Evolutionary conservation across 2,888 invertebrate species (phyloP).

Genomic region (Macrosiphum euphorbiae): DNA sequence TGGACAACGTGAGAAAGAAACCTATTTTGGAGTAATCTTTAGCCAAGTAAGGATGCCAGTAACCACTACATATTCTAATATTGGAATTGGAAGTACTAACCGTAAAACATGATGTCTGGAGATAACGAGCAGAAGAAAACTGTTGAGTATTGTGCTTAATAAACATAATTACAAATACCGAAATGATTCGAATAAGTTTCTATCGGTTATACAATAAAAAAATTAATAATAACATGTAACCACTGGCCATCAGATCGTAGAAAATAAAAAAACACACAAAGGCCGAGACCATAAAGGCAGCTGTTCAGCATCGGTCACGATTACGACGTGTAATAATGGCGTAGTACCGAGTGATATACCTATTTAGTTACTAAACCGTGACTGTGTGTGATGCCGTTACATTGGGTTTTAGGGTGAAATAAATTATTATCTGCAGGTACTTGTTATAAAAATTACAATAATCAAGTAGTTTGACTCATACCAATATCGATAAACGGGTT

Average conservation of each 20-base stretch:
- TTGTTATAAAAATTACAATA: not conserved
- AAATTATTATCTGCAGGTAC: not conserved
- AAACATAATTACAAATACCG: not conserved
- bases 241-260: not conserved
- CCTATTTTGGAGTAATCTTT: not conserved
- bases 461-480: not conserved
- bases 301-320: slow-evolving; percentile 11
- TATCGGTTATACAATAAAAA: not conserved
- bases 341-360: not conserved
- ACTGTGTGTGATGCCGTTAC: not conserved
- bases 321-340: not conserved
- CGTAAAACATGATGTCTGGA: no score
- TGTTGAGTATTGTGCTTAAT: not conserved
- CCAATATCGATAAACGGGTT: not conserved
- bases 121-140: no score
- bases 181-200: not conserved
- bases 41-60: not conserved
- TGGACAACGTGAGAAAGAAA: not conserved
- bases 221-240: not conserved
- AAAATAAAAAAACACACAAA: not conserved
- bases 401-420: slow-evolving; percentile 5
- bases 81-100: no score
- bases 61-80: not conserved
- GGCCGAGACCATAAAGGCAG: not conserved
- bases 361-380: slow-evolving; percentile 24